Evolutionary conservation across 2,797 vertebrate species (phyloP).

Genomic region (Channallabes apus): DNA sequence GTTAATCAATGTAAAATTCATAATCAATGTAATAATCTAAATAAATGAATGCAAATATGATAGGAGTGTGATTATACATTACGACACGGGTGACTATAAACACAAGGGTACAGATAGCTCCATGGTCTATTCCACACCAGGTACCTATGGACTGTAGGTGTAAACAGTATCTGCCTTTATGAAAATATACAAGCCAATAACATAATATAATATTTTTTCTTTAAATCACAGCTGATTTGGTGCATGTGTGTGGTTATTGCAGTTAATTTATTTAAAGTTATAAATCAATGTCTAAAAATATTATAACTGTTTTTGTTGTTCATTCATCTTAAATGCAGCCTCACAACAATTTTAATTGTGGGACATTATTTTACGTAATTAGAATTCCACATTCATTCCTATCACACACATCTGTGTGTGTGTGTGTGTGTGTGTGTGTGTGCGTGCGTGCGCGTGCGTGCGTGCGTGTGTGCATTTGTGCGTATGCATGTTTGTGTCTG

Average conservation of each 20-base stretch:
- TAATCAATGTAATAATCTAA: no score
- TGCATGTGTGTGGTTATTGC: neutral
- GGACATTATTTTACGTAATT: conserved; percentile 23
- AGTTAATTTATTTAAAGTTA: conserved; percentile 5
- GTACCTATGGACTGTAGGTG: no score
- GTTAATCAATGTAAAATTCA: no score
- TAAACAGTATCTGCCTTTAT: no score
- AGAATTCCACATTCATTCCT: neutral
- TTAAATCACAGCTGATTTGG: no score
- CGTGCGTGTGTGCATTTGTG: conserved; percentile 1
- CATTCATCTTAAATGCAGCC: conserved; percentile 14
- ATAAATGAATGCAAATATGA: no score
- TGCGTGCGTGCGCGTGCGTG: neutral
- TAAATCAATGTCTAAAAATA: neutral
- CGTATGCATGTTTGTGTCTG: neutral
- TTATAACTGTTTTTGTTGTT: conserved; percentile 1
- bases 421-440: no score
- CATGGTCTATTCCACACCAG: no score
- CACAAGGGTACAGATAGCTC: no score
- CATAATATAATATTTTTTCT: neutral
- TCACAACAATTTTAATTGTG: conserved; percentile 19
- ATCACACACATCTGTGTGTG: neutral
- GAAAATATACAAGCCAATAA: neutral
- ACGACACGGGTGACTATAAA: no score
- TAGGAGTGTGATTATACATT: no score